A percentile compares a stretch with the other conserved stretches of the same genome.
Conservation (phyloP, 2,888 invertebrate genomes). For the Patella caerulea region DNA sequence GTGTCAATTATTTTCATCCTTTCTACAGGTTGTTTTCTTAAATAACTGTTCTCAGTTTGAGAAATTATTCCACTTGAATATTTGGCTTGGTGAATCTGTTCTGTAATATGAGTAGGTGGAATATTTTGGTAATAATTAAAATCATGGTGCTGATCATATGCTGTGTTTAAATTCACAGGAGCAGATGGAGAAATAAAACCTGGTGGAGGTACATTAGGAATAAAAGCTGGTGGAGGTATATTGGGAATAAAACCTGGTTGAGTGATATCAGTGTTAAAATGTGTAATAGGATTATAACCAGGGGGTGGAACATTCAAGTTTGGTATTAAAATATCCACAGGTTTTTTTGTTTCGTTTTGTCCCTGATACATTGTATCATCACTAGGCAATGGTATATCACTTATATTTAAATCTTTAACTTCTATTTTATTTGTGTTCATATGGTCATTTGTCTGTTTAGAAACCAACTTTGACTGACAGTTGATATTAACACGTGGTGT, state of each 20-base stretch:
- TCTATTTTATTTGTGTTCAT: neutral
- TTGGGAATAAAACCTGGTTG: neutral
- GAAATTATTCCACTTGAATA: neutral
- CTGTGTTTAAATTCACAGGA: neutral
- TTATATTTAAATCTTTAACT: neutral
- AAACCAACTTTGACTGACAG: too few relatives aligned
- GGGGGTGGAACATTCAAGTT: constrained; percentile 23
- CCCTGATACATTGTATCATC: neutral
- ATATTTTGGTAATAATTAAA: constrained; percentile 4
- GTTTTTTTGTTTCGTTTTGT: neutral
- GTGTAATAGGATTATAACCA: neutral
- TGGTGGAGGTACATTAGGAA: neutral
- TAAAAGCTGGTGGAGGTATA: neutral
- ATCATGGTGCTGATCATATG: constrained; percentile 6
- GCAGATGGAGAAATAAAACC: constrained; percentile 20
- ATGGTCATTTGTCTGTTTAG: neutral
- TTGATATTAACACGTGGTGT: too few relatives aligned
- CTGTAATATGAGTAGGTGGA: neutral
- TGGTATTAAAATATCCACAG: neutral
- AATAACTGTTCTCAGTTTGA: neutral
- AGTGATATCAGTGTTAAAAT: neutral
- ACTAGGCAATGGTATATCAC: neutral
- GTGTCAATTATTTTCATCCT: constrained; percentile 53
- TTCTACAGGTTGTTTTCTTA: constrained; percentile 27
- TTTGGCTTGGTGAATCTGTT: neutral